phyloP scores from a whole-genome alignment of 2,113 vertebrate species.

The Syrrhaptes paradoxus region DNA sequence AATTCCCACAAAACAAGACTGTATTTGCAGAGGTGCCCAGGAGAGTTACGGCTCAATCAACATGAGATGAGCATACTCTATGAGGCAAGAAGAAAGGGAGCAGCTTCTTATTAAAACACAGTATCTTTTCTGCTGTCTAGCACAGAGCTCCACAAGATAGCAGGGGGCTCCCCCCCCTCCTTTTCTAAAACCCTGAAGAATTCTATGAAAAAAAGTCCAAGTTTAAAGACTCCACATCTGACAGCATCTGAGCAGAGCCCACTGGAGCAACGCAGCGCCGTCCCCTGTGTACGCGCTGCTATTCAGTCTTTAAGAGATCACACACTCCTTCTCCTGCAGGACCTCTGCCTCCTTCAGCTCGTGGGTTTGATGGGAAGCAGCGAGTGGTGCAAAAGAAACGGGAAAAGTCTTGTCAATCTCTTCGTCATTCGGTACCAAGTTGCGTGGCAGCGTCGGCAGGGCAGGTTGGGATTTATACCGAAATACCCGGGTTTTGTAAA shows the following conservation, averaged over 20 bases:
- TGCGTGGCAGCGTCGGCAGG: not conserved
- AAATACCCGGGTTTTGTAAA: not conserved
- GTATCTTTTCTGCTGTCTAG: not conserved
- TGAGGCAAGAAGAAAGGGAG: constrained; percentile 34
- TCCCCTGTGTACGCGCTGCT: not conserved
- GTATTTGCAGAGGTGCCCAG: constrained; percentile 25
- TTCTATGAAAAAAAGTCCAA: constrained; percentile 7
- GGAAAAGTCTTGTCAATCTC: constrained; percentile 20
- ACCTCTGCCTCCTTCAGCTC: constrained; percentile 17
- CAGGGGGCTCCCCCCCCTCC: fast-evolving
- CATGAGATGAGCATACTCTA: not conserved
- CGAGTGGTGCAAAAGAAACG: constrained; percentile 10
- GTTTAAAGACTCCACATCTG: constrained; percentile 50
- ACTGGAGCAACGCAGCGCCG: not conserved
- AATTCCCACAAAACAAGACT: not conserved
- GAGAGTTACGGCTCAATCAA: constrained; percentile 21
- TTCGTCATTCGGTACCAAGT: not conserved
- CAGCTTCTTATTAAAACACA: constrained; percentile 36
- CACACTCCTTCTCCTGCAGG: constrained; percentile 19
- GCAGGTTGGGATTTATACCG: not conserved
- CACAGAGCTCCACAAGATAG: not conserved
- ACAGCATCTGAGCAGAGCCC: constrained; percentile 5
- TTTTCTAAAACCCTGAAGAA: constrained; percentile 37
- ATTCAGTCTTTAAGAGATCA: constrained; percentile 53
- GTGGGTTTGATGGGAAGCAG: constrained; percentile 17